Base-by-base conservation (phyloP, 2,888 invertebrate genomes). In the Morpho deidamia region DNA sequence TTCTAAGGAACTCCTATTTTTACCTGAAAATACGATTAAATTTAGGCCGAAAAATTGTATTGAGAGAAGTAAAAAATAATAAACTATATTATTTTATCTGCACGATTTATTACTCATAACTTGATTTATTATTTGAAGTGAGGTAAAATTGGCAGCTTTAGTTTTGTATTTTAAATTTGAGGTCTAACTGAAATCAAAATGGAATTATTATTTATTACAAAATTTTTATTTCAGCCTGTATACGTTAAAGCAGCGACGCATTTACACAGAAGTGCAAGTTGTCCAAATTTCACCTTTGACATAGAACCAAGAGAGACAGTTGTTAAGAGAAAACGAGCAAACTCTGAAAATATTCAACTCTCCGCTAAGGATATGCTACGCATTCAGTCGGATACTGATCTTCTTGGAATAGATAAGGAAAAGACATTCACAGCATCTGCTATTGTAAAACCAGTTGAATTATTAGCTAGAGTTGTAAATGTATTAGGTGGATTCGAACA, bases 341-440 rank as follows among this genome's bases (percentile, higher is more conserved):
- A 92, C 65, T 94, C 94, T 0, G 93, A 93, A 74, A 92, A 92
- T 56, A 91, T 91, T 55, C 86, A 90, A 66, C 65, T 86, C 14
- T 74, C 79, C 10, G 75, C 78, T n/a, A 81, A 74, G 69, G 87
- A 88, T 46, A 84, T 90, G 77, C 78, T 94, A 5, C 91, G 94
- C 53, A 93, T 94, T 48, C 93, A 94, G 61, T 96, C 96, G 0
- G 96, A 96, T 65, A 94, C 94, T 0, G 95, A 96, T 76, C 84
- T 96, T 43, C 91, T 93, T 56, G 92, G 93, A 41, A 95, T 96
- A 61, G 95, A 96, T 74, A 94, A 94, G 68, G 93, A 93, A 63
- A 93, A 93, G 59, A 96, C 96, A 0, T 95, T 95, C 70, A 92
- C 92, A 12, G 91, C 93, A 1, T 92, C 93, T 58, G 93, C 93